Evolutionary conservation across 2,888 invertebrate species (phyloP).

Genomic region (Choreutis nemorana): DNA sequence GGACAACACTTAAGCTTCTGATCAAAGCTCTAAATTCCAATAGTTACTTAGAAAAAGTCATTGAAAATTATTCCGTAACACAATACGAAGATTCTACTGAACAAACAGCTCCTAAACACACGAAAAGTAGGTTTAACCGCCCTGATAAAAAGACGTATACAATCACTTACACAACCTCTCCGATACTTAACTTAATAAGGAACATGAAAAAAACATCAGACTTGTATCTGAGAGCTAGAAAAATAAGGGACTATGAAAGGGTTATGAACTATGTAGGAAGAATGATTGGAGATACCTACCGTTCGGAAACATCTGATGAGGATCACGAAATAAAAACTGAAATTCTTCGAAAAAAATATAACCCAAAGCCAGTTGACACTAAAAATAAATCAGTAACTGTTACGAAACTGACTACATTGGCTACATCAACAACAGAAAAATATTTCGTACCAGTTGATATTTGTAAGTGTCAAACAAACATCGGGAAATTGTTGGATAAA

Average conservation of each 20-base stretch:
- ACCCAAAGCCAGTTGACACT: too few relatives aligned
- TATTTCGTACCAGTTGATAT: too few relatives aligned
- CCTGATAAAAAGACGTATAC: slow-evolving; percentile 26
- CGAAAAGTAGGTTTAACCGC: slow-evolving; percentile 25
- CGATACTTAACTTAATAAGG: slow-evolving; percentile 16
- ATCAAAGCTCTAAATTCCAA: slow-evolving; percentile 40
- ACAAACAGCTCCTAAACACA: slow-evolving; percentile 20
- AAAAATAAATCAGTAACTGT: too few relatives aligned
- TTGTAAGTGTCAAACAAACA: slow-evolving; percentile 29
- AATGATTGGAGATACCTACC: slow-evolving; percentile 39
- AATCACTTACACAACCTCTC: slow-evolving; percentile 34
- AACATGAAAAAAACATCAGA: slow-evolving; percentile 35
- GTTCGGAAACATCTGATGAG: too few relatives aligned
- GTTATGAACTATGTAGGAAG: slow-evolving; percentile 42
- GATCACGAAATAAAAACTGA: too few relatives aligned
- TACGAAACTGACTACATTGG: too few relatives aligned
- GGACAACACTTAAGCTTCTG: slow-evolving; percentile 28
- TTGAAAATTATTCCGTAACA: slow-evolving; percentile 26
- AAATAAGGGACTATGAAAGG: slow-evolving; percentile 39
- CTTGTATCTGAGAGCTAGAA: slow-evolving; percentile 36
- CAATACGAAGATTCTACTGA: slow-evolving; percentile 16
- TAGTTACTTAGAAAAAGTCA: slow-evolving; percentile 25
- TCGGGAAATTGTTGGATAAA: slow-evolving; percentile 21
- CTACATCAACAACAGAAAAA: slow-evolving; percentile 5
- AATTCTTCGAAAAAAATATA: too few relatives aligned